Conservation (phyloP, 1,140 invertebrate species). For the Phthorimaea operculella region DNA sequence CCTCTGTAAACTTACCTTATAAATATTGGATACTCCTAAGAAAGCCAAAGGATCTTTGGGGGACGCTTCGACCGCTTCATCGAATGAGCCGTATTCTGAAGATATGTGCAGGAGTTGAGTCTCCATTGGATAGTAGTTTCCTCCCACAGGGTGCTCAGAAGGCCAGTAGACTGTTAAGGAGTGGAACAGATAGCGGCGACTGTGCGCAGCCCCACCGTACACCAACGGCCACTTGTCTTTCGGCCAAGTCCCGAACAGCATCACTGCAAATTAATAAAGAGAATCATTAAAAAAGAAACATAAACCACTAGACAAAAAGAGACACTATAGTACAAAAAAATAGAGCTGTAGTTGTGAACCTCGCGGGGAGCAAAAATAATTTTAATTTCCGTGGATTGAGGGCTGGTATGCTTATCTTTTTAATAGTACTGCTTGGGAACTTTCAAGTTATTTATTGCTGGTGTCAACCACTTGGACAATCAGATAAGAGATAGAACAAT, state of each 20-base stretch:
- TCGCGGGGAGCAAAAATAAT: too few species aligned
- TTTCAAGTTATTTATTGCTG: too few species aligned
- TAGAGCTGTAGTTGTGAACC: too few species aligned
- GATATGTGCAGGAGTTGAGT: slow-evolving; percentile 38
- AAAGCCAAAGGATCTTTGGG: slow-evolving; percentile 31
- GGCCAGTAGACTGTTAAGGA: slow-evolving; percentile 38
- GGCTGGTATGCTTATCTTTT: too few species aligned
- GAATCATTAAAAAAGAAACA: too few species aligned
- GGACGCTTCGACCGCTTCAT: slow-evolving; percentile 29
- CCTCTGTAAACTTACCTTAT: too few species aligned
- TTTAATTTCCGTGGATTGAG: too few species aligned
- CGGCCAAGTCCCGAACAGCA: slow-evolving; percentile 34
- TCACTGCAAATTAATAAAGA: slow-evolving; percentile 35
- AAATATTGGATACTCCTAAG: slow-evolving; percentile 36
- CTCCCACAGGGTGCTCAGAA: slow-evolving; percentile 39
- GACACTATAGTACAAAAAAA: too few species aligned
- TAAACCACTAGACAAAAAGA: too few species aligned
- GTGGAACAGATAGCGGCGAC: slow-evolving; percentile 44
- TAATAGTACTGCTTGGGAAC: too few species aligned
- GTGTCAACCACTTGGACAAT: too few species aligned
- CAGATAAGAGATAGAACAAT: too few species aligned
- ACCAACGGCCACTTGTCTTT: slow-evolving; percentile 25
- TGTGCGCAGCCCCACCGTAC: slow-evolving; percentile 43
- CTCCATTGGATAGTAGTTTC: slow-evolving; percentile 38
- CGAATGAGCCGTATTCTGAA: slow-evolving; percentile 30